A percentile compares a stretch with the other conserved stretches of the same genome.
phyloP scores from a whole-genome alignment of 2,113 vertebrate genomes.

The Parus major region DNA sequence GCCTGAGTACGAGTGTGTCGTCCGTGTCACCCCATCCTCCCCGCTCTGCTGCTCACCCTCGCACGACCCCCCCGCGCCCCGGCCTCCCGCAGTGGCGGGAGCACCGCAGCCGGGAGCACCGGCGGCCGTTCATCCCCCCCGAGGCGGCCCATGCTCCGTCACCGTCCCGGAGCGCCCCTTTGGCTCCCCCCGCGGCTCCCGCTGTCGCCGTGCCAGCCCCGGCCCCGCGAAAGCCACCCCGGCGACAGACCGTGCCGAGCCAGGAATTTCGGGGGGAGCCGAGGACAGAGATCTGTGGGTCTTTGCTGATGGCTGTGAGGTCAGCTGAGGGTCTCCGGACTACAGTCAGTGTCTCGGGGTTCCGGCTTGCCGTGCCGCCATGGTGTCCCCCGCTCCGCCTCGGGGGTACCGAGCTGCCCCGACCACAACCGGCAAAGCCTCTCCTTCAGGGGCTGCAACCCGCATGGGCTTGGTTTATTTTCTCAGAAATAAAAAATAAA shows the following conservation, averaged over 20 bases:
- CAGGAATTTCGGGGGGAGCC: background rate
- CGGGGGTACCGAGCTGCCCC: accelerated
- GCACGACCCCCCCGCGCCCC: no score
- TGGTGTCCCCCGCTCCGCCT: background rate
- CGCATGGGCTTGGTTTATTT: background rate
- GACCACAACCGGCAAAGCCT: accelerated
- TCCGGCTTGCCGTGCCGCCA: accelerated
- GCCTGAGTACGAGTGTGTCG: no score
- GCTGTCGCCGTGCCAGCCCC: background rate
- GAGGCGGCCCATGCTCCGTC: no score
- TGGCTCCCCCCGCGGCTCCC: background rate
- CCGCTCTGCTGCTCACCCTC: background rate
- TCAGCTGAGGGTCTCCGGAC: background rate
- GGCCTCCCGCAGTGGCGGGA: background rate
- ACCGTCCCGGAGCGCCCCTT: accelerated
- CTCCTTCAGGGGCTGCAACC: background rate
- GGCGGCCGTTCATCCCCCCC: background rate
- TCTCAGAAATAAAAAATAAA: background rate
- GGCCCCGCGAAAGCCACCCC: background rate
- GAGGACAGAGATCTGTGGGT: background rate
- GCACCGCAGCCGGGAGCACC: background rate
- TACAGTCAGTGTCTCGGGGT: no score
- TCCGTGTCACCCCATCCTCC: background rate
- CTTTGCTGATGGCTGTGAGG: background rate
- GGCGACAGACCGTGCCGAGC: background rate